These are phyloP conservation scores for Gymnoscopelus braueri DNA, from an alignment of 2,797 vertebrate species.

Conservation along the genomic window DNA sequence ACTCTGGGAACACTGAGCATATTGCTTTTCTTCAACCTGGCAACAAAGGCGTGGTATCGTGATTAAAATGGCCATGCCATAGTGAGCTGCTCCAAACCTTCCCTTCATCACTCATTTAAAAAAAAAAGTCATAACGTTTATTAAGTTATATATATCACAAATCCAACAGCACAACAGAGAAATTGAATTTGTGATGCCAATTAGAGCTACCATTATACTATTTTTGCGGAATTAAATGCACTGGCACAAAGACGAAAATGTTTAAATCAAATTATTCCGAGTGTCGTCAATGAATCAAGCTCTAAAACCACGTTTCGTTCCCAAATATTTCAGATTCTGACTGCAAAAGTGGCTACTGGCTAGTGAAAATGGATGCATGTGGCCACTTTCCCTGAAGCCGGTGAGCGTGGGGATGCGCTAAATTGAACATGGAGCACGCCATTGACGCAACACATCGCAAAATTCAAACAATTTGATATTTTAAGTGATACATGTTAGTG, in stretches of 20 bases:
- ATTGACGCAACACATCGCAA: slow-evolving; percentile 71
- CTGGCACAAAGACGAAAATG: not conserved
- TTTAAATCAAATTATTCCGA: not conserved
- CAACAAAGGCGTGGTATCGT: slow-evolving; percentile 85
- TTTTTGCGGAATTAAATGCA: not conserved
- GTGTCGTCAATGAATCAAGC: no score
- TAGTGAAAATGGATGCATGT: slow-evolving; percentile 56
- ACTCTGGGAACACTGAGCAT: slow-evolving; percentile 31
- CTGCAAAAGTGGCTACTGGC: slow-evolving; percentile 2
- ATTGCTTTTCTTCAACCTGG: slow-evolving; percentile 64
- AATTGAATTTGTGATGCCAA: no score
- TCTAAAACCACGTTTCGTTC: not conserved
- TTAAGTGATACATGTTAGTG: slow-evolving; percentile 3
- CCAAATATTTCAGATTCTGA: not conserved
- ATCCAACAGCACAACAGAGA: no score
- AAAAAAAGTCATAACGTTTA: no score
- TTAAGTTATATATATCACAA: no score
- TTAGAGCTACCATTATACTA: no score
- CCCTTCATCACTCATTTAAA: not conserved
- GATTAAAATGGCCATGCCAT: slow-evolving; percentile 79
- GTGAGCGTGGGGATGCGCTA: slow-evolving; percentile 68
- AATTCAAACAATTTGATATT: slow-evolving; percentile 37
- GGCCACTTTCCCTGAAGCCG: slow-evolving; percentile 78
- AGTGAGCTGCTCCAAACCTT: slow-evolving; percentile 50
- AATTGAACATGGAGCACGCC: slow-evolving; percentile 67